These are phyloP conservation scores for Ephialtes manifestator DNA, from an alignment of 2,888 invertebrate species.

Conservation along the genomic window DNA sequence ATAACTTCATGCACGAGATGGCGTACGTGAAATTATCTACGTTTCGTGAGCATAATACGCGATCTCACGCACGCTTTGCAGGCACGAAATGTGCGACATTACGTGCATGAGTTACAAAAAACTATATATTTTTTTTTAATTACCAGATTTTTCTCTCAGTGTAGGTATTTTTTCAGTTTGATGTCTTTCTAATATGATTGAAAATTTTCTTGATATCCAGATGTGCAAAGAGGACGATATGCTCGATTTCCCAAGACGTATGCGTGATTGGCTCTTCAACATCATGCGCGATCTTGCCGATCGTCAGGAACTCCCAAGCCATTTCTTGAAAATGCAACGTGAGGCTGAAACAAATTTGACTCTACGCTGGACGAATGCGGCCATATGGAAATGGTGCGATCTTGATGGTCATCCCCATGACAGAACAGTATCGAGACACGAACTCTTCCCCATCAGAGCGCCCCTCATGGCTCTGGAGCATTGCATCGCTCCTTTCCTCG, in stretches of 20 bases:
- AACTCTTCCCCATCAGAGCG: conserved; percentile 98
- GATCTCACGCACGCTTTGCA: no score
- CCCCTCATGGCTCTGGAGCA: conserved; percentile 98
- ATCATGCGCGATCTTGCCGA: conserved; percentile 98
- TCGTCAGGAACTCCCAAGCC: conserved; percentile 93
- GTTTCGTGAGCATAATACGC: no score
- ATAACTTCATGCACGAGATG: no score
- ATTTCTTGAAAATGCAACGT: conserved; percentile 94
- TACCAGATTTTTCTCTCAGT: no score
- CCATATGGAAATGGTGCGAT: conserved; percentile 99
- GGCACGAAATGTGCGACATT: no score
- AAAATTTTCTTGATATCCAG: conserved; percentile 83
- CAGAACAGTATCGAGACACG: conserved; percentile 95
- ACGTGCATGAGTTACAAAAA: no score
- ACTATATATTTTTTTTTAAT: no score
- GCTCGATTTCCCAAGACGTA: conserved; percentile 97
- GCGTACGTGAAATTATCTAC: no score
- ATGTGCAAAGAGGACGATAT: conserved; percentile 94
- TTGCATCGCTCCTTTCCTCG: conserved; percentile 98
- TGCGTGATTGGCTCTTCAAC: conserved; percentile 99
- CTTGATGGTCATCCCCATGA: conserved; percentile 97
- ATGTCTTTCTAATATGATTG: neutral
- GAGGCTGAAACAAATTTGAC: conserved; percentile 96
- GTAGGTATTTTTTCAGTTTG: neutral
- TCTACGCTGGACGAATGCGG: conserved; percentile 95